Conservation (phyloP, 2,888 invertebrate genomes). For the Protophormia terraenovae region DNA sequence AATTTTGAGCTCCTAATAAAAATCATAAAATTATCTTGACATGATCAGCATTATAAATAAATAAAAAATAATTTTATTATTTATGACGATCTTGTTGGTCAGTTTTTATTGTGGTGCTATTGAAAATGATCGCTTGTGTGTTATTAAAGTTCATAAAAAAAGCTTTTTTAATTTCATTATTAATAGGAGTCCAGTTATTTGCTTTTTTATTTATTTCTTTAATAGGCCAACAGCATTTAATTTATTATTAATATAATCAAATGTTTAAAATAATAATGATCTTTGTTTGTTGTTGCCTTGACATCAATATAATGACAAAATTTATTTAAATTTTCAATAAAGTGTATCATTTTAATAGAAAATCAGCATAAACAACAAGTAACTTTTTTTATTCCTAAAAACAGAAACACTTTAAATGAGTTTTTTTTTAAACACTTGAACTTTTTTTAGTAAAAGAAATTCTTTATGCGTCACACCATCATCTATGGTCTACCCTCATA, state of each 20-base stretch:
- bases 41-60: conserved; percentile 35
- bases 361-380: conserved; percentile 51
- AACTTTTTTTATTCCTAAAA: neutral
- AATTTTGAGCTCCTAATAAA: conserved; percentile 56
- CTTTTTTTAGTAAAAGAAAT: conserved; percentile 6
- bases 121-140: too few species aligned
- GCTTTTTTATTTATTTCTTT: neutral
- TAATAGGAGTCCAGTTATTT: conserved; percentile 28
- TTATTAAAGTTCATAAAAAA: neutral
- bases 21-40: conserved; percentile 64
- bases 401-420: neutral
- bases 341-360: conserved; percentile 71
- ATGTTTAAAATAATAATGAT: neutral
- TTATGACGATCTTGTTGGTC: conserved; percentile 34
- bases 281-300: neutral
- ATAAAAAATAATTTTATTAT: conserved; percentile 1
- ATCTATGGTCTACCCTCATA: neutral
- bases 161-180: too few species aligned
- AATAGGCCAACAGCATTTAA: conserved; percentile 19
- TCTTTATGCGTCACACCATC: conserved; percentile 9
- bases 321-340: conserved; percentile 61
- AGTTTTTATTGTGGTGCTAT: too few species aligned
- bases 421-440: neutral
- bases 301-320: neutral
- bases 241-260: neutral